Evolutionary conservation across 2,888 invertebrate genomes (phyloP), one percentile per base, ranked within the genome.

Genomic region (Ferdinandea cuprea): DNA sequence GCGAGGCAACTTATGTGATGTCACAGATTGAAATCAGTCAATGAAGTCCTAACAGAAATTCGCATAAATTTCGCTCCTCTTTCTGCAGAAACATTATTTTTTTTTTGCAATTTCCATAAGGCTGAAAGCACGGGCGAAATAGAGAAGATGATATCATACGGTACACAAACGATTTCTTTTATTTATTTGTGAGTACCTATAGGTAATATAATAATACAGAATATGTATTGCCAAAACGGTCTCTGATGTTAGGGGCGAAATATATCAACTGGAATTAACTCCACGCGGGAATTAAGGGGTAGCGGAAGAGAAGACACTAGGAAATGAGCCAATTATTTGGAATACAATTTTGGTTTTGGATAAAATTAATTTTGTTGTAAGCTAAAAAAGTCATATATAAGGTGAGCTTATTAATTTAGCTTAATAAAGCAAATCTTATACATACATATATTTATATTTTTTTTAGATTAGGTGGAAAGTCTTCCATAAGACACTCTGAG

Each of bases 21-120:
- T 83, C 72, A 83, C 68, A 83, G 83, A 83, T 83, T 83, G 83
- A 72, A 72, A 83, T 83, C 83, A 83, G 83, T 83, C 83, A 83
- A 83, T 83, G 78, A 68, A 83, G 72, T 77, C 68, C 54, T 73
- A 66, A 71, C 77, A 73, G 50, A 78, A 73, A 78, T 63, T 78
- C 83, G 61, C 72, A 83, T 83, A 78, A 83, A 83, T 83, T 78
- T 83, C 30, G 72, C 50, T 63, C 35, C 63, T 68, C 66, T 72
- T 76, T 83, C 58, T 72, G 48, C 8, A 30, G 83, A 83, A 83
- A 66, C 59, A 30, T 50, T 76, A n/a, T n/a, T n/a, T 50, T 44
- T 54, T 40, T 66, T 77, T 46, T 58, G 50, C 44, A 61, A 52
- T 76, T 56, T 71, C 30, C 59, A 61, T 76, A 66, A 42, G 40